These are phyloP conservation scores for Etheostoma cragini DNA, from an alignment of 2,113 vertebrate species.

Conservation along the genomic window DNA sequence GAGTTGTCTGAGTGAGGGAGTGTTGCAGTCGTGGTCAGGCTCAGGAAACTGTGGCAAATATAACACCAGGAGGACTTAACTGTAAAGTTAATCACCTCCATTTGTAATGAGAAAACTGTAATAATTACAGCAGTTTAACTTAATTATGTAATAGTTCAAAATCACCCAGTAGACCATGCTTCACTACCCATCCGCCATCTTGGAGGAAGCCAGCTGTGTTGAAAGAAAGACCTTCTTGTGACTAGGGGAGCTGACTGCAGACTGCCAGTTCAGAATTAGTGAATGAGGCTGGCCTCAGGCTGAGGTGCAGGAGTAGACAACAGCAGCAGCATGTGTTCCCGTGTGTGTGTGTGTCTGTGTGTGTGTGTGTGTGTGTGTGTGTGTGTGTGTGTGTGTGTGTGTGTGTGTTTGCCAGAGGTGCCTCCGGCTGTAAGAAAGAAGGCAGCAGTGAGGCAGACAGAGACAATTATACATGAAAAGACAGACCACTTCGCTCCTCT, in stretches of 20 bases:
- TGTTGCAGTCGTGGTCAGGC: not conserved
- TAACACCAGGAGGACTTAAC: not conserved
- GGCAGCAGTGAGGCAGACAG: slow-evolving; percentile 13
- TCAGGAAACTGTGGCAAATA: not conserved
- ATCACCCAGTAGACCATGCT: not conserved
- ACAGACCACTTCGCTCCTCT: slow-evolving; percentile 41
- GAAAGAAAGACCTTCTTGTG: slow-evolving; percentile 60
- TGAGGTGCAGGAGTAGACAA: slow-evolving; percentile 22
- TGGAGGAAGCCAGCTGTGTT: slow-evolving; percentile 53
- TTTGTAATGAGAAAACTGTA: not conserved
- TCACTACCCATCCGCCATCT: slow-evolving; percentile 7
- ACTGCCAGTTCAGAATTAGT: slow-evolving; percentile 45
- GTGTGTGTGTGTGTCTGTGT: too few species aligned
- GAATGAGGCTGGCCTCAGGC: slow-evolving; percentile 31
- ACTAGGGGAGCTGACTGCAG: slow-evolving; percentile 35
- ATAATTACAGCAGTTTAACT: not conserved
- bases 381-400: not conserved
- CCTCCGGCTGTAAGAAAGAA: slow-evolving; percentile 35
- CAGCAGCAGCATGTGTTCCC: slow-evolving; percentile 6
- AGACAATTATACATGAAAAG: slow-evolving; percentile 54
- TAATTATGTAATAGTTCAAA: slow-evolving; percentile 7
- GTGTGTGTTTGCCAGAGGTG: slow-evolving; percentile 22
- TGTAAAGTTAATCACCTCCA: not conserved
- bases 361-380: not conserved
- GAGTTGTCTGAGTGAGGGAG: not conserved